Evolutionary conservation across 2,797 vertebrate genomes (phyloP), one percentile per base, ranked within the genome.

Genomic region (Cacajao melanocephalus): DNA sequence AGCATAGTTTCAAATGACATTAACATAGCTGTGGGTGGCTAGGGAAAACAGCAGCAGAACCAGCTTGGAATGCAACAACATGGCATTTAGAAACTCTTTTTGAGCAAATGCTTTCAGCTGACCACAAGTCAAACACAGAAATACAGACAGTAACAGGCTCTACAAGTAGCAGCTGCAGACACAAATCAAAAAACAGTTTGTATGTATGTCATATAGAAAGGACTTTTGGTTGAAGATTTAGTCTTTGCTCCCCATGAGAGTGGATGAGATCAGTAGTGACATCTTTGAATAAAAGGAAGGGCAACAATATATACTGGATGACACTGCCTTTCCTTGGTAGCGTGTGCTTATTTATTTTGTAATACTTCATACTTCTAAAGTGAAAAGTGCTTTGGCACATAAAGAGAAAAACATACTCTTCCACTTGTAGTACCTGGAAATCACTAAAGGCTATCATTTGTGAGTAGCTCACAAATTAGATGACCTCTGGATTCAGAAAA

Each of bases 91-190:
- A 95, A 94, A 93, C 58, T 82, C 44, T 94, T 95, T 96, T 61
- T 95, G 41, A 86, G 92, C 44, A 88, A 97, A 97, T 80, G 44
- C 28, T 96, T 95, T 97, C 58, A 92, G 86, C 36, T 94, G 86
- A 96, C 73, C 78, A 96, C 91, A 98, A 96, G 82, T 50, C 55
- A 52, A 97, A 96, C n/a, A 92, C n/a, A 97, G 88, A 97, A 95
- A 95, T 95, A 88, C 22, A 94, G 61, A 88, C 44, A 92, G 64
- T 94, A 76, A 93, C 72, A 93, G 76, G 64, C 72, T 96, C 48
- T 92, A 97, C 50, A 97, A 97, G 94, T 44, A 97, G 90, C 89
- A 97, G 83, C 83, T 94, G 90, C 22, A 93, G 83, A 57, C 70
- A 93, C 50, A 94, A 93, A 89, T 93, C 20, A 83, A 96, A 96